Percentiles rank a stretch among this genome's conserved stretches.
Conservation (phyloP, 2,888 invertebrate genomes). For the Caenorhabditis macrosperma region DNA sequence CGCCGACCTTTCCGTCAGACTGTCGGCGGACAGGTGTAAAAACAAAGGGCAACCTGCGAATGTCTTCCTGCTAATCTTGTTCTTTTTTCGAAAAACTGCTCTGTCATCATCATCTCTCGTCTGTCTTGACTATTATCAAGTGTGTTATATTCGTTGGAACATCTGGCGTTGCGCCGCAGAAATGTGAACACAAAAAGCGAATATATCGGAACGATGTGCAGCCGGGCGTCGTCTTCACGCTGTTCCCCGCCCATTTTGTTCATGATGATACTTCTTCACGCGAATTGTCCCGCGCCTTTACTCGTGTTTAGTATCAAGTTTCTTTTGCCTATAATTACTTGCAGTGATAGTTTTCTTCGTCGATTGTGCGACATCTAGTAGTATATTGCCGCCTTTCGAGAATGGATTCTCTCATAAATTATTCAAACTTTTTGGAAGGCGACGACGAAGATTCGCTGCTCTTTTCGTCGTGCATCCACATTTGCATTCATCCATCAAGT, state of each 20-base stretch:
- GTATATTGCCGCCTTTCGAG: constrained; percentile 27
- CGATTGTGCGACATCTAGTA: constrained; percentile 26
- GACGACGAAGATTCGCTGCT: constrained; percentile 34
- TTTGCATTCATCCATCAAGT: constrained; percentile 33
- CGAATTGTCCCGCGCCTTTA: constrained; percentile 9
- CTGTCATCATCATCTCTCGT: neutral
- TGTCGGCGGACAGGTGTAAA: constrained; percentile 47
- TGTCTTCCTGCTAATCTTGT: constrained; percentile 4
- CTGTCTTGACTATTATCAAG: constrained; percentile 10
- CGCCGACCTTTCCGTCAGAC: constrained; percentile 47
- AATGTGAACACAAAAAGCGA: constrained; percentile 30
- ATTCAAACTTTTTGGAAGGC: constrained; percentile 24
- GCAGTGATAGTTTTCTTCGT: neutral
- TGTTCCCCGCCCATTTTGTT: constrained; percentile 25
- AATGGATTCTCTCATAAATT: constrained; percentile 40
- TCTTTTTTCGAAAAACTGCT: constrained; percentile 1
- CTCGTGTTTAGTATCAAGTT: constrained; percentile 34
- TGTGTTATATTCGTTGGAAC: neutral
- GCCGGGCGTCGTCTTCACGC: constrained; percentile 30
- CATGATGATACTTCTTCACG: constrained; percentile 49
- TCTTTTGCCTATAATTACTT: constrained; percentile 29
- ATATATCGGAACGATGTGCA: constrained; percentile 37
- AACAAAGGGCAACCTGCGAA: constrained; percentile 21
- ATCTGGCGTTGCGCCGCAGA: constrained; percentile 35
- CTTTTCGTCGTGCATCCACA: constrained; percentile 26